Percentiles rank a stretch among this genome's conserved stretches.
Conservation (phyloP, 2,888 invertebrate genomes). For the Diploptera punctata region DNA sequence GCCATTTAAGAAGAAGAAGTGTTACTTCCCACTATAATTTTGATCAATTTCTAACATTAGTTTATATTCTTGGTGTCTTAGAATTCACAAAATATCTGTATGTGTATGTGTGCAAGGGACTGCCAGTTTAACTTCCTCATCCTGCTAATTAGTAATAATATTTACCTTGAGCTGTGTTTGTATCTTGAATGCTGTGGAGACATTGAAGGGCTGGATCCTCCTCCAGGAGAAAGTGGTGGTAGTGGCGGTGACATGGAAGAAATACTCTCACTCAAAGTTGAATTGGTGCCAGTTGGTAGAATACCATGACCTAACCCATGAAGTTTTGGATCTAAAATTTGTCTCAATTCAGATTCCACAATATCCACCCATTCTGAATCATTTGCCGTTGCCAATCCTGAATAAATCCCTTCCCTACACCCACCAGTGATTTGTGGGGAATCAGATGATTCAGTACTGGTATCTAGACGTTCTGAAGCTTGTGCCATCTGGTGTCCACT, state of each 20-base stretch:
- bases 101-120: no score
- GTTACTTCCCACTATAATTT: no score
- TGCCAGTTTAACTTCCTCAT: no score
- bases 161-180: slow-evolving; percentile 37
- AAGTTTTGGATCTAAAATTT: slow-evolving; percentile 76
- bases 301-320: slow-evolving; percentile 51
- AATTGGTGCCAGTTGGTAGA: slow-evolving; percentile 61
- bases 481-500: slow-evolving; percentile 59
- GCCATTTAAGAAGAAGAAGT: no score
- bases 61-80: no score
- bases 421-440: slow-evolving; percentile 19
- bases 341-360: slow-evolving; percentile 79
- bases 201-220: slow-evolving; percentile 50
- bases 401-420: slow-evolving; percentile 19
- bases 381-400: slow-evolving; percentile 53
- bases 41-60: no score
- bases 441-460: slow-evolving; percentile 44
- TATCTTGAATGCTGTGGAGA: slow-evolving; percentile 57
- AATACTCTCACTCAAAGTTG: slow-evolving; percentile 69
- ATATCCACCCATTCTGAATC: slow-evolving; percentile 84
- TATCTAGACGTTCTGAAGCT: slow-evolving; percentile 42
- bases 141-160: no score
- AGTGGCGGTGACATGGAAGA: slow-evolving; percentile 80
- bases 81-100: no score
- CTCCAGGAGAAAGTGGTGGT: slow-evolving; percentile 77